Evolutionary conservation across 2,888 invertebrate genomes (phyloP), one percentile per base, ranked within the genome.

Genomic region (Anodontia alba): DNA sequence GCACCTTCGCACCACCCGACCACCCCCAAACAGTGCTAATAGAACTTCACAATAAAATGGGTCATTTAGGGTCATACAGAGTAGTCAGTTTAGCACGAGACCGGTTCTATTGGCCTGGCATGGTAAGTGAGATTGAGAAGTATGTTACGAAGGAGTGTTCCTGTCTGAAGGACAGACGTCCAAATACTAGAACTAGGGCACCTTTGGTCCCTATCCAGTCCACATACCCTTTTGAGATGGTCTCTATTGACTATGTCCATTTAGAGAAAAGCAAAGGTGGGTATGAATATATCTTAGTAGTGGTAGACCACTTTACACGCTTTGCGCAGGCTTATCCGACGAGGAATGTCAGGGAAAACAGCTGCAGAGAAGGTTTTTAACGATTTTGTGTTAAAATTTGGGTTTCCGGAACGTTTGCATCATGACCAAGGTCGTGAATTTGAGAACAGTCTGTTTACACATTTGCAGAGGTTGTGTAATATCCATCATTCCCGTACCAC

Each of bases 41-140:
- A 54, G 62, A 62, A 33, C 57, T 83, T 1, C 83, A 83, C n/a
- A 43, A 71, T 20, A 57, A 78, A 12, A 69, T 81, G 72, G 80
- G 80, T 10, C 81, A 71, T 38, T 38, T 70, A 10, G 68, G 81
- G 15, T 8, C 23, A n/a, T 77, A 81, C 20, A 62, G 70, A 23
- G 62, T 74, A 12, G 33, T 51, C 20, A 42, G 26, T 57, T 76
- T 80, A n/a, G 74, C 67, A 0, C 54, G 72, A 36, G 76, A 76
- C 12, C 68, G 73, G 38, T 76, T 83, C 51, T 78, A 72, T 42
- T 84, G 84, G 81, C 77, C 81, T 20, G 20, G 31, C 15, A 81
- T 84, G 81, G 68, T 23, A 12, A 57, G 23, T 20, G 74, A 84
- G 26, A 76, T 84, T 31, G 74, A 73, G n/a, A 20, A 54, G 17